phyloP scores from a whole-genome alignment of 2,888 invertebrate species.

The Agrilus mali region DNA sequence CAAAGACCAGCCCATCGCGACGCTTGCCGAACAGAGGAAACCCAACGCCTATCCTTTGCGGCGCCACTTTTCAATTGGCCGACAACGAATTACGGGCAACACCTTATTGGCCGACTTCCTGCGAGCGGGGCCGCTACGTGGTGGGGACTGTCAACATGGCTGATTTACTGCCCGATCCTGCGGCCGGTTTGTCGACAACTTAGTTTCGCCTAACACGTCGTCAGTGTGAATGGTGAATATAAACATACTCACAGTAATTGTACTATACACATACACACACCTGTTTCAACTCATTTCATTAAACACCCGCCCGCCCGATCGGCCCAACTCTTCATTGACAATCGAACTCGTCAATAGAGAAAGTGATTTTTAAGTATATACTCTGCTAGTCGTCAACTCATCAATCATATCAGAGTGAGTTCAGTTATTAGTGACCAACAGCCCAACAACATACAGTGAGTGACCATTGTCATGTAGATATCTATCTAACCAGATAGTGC shows the following conservation, averaged over 20 bases:
- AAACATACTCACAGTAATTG: background rate
- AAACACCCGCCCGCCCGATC: too few relatives aligned
- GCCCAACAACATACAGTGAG: too few relatives aligned
- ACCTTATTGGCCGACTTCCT: conserved; percentile 21
- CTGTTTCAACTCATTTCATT: too few relatives aligned
- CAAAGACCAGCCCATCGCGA: conserved; percentile 22
- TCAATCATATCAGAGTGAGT: too few relatives aligned
- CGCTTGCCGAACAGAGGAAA: conserved; percentile 20
- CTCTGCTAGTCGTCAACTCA: too few relatives aligned
- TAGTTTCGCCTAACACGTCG: conserved; percentile 29
- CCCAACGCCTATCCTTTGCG: conserved; percentile 23
- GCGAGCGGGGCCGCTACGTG: conserved; percentile 17
- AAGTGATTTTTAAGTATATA: too few relatives aligned
- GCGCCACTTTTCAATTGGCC: conserved; percentile 23
- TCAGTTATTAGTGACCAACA: too few relatives aligned
- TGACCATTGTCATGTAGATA: too few relatives aligned
- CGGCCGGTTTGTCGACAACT: conserved; percentile 20
- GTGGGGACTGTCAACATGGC: conserved; percentile 33
- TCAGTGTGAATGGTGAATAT: conserved; percentile 16
- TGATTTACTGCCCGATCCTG: conserved; percentile 30
- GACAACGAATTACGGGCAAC: conserved; percentile 21
- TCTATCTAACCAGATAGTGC: too few relatives aligned
- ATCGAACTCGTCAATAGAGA: too few relatives aligned
- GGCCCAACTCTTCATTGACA: too few relatives aligned
- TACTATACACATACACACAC: background rate